Evolutionary conservation across 2,888 invertebrate species (phyloP).

Genomic region (Lepeophtheirus nordmannii): DNA sequence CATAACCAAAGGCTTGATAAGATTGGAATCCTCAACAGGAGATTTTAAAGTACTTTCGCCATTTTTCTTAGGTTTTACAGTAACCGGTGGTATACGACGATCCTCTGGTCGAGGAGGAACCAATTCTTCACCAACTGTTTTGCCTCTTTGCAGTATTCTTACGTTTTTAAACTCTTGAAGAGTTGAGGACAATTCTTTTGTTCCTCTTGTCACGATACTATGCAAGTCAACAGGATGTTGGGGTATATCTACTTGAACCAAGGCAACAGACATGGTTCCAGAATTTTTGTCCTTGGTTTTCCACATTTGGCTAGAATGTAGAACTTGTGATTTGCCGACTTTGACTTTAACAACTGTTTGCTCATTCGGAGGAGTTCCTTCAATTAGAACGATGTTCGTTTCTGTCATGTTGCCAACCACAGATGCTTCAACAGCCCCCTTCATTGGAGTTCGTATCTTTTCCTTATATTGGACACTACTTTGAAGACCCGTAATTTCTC

Average conservation of each 20-base stretch:
- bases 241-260: slow-evolving; percentile 83
- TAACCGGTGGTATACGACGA: not conserved
- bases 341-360: slow-evolving; percentile 39
- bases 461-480: slow-evolving; percentile 68
- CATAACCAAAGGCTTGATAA: slow-evolving; percentile 24
- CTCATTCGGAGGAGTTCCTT: slow-evolving; percentile 14
- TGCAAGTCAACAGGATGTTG: slow-evolving; percentile 95
- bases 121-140: slow-evolving; percentile 14
- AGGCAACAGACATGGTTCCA: slow-evolving; percentile 66
- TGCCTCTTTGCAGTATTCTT: slow-evolving; percentile 17
- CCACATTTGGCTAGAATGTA: slow-evolving; percentile 69
- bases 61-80: not conserved
- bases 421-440: slow-evolving; percentile 18
- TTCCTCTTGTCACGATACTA: slow-evolving; percentile 92
- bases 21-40: slow-evolving; percentile 15
- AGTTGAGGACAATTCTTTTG: slow-evolving; percentile 78
- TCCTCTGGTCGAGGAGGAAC: not conserved
- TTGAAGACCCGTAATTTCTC: slow-evolving; percentile 77
- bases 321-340: slow-evolving; percentile 75
- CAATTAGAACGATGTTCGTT: slow-evolving; percentile 21
- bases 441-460: slow-evolving; percentile 10
- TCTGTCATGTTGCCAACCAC: slow-evolving; percentile 22
- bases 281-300: slow-evolving; percentile 61
- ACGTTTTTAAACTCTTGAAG: slow-evolving; percentile 45
- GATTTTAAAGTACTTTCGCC: not conserved